Evolutionary conservation across 2,113 vertebrate genomes (phyloP), one percentile per base, ranked within the genome.

Genomic region (Potamarius usumacintae): DNA sequence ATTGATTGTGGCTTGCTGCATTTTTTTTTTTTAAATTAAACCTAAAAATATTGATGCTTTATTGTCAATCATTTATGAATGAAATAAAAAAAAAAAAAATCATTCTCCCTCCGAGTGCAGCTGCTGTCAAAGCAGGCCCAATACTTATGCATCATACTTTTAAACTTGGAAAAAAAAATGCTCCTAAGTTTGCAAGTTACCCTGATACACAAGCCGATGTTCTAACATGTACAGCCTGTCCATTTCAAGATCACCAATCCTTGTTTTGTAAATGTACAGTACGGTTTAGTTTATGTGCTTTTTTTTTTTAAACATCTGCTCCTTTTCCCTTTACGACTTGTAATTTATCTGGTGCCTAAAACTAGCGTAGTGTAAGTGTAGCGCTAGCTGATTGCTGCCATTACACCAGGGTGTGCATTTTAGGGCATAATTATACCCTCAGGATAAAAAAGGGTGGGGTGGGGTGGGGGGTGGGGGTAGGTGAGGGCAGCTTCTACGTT

Each of bases 381-480:
- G 86, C 81, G 69, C 85, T 89, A 88, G 87, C 78, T n/a, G 34
- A 82, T 30, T 71, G 90, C 94, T 90, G 91, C 91, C 92, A 95
- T 96, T 95, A 96, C 57, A 71, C 94, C 91, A 91, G 90, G 95
- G 94, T 93, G 88, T 91, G 94, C 95, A 93, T 95, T 97, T 98
- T 97, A 96, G 94, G 94, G 94, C 94, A 93, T 97, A 97, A 98
- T 97, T 97, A 97, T 97, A 95, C 97, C 97, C 97, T 97, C 95
- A 94, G 95, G 97, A 97, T 95, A 96, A 95, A 97, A 96, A 82
- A 60, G 14, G 25, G 14, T 1, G 30, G 1, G 25, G 27, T 58
- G 62, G 17, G 57, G n/a, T 88, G 95, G 27, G 11, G 27, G 4
- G 27, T 30, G 30, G 12, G 12, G 11, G 34, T 42, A 3, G 34